Evolutionary conservation across 2,797 vertebrate species (phyloP).

Genomic region (Rhabdomys pumilio): DNA sequence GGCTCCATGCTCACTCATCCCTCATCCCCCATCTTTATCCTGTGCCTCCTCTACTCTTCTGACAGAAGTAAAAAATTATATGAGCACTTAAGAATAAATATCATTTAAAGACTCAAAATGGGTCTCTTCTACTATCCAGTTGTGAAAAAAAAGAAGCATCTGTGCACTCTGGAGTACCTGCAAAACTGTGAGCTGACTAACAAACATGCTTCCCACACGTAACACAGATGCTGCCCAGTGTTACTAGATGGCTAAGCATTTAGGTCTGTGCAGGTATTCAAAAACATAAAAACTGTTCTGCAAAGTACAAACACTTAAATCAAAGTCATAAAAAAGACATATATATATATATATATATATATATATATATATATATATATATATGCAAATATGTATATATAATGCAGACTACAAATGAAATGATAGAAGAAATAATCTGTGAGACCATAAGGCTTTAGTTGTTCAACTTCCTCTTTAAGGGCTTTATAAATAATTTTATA

Average conservation of each 20-base stretch:
- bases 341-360: neutral
- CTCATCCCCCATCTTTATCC: neutral
- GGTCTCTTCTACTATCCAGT: conserved; percentile 32
- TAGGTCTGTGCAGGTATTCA: neutral
- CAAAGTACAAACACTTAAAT: neutral
- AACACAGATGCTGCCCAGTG: neutral
- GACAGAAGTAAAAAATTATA: conserved; percentile 66
- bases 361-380: neutral
- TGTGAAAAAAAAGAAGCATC: neutral
- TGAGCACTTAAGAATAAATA: conserved; percentile 61
- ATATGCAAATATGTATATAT: neutral
- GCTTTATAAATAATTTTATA: conserved; percentile 62
- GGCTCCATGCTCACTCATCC: conserved; percentile 56
- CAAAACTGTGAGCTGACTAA: neutral
- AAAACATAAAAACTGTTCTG: conserved; percentile 29
- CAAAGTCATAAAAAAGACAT: neutral
- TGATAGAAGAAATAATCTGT: conserved; percentile 64
- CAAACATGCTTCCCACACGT: neutral
- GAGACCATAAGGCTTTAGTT: conserved; percentile 31
- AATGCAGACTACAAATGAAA: conserved; percentile 55
- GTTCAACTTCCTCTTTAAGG: conserved; percentile 53
- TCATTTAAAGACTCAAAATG: neutral
- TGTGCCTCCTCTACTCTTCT: conserved; percentile 59
- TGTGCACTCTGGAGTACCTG: neutral
- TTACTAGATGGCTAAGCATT: neutral